Evolutionary conservation across 1,140 invertebrate genomes (phyloP).

Genomic region (Zaprionus africanus): DNA sequence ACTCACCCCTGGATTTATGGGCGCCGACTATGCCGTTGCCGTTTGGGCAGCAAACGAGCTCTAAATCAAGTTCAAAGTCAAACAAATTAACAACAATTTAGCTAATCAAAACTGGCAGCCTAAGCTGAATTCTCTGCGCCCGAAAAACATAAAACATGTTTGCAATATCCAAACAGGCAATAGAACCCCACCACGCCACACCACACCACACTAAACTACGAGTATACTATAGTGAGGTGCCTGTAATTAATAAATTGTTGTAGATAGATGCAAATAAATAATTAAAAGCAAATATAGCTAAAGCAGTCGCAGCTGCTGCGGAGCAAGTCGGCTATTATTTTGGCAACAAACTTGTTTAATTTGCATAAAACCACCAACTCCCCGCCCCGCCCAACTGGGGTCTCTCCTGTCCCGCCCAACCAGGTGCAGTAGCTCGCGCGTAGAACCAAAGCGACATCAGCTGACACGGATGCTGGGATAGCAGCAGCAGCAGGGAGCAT

Average conservation of each 20-base stretch:
- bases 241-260: constrained; percentile 50
- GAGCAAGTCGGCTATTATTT: constrained; percentile 60
- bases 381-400: neutral
- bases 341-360: constrained; percentile 80
- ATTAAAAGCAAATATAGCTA: constrained; percentile 71
- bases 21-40: constrained; percentile 42
- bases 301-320: constrained; percentile 24
- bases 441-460: constrained; percentile 48
- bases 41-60: constrained; percentile 63
- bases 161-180: constrained; percentile 13
- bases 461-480: constrained; percentile 61
- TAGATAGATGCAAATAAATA: constrained; percentile 73
- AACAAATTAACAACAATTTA: constrained; percentile 80
- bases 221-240: constrained; percentile 44
- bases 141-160: constrained; percentile 56
- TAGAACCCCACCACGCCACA: no score
- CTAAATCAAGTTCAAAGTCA: constrained; percentile 82
- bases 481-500: constrained; percentile 18
- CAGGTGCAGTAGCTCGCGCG: constrained; percentile 7
- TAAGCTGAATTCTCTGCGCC: constrained; percentile 17
- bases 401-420: neutral
- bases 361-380: constrained; percentile 62
- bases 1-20: constrained; percentile 28
- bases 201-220: no score
- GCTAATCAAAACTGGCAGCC: constrained; percentile 59